Base-by-base conservation (phyloP, 2,888 invertebrate species). In the Cryptus viduatorius region DNA sequence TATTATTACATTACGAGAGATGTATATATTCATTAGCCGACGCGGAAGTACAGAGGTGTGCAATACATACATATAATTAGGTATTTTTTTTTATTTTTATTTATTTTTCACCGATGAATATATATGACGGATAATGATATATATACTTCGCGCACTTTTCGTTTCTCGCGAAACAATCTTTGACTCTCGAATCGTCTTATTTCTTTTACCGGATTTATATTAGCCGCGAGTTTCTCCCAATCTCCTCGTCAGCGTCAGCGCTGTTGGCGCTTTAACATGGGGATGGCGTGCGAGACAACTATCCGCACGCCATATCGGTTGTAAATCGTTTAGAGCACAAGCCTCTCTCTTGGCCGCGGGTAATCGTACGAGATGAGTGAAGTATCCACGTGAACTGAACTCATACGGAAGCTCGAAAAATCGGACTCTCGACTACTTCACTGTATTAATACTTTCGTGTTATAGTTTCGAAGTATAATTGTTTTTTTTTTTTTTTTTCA, bases 301-400 rank as follows among this genome's bases (percentile, higher is more conserved):
- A 87, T 86, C 71, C 86, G 56, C 73, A 81, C 75, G 83, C 80
- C 44, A 83, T 86, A 85, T 84, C 67, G 85, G 73, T 82, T 83
- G 86, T 86, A 86, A 86, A 86, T 85, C 86, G 86, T 86, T 86
- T 85, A 85, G 82, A 73, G 75, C 77, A 72, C 78, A 73, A 77
- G 75, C 64, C 64, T 78, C 67, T 79, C 75, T 67, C 69, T 76
- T 8, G 37, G 84, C 77, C 77, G 79, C 77, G 77, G 59, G 64
- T 48, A 53, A 42, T 19, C 24, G 29, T 50, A 65, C 31, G 64
- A 48, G 64, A 76, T 76, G 75, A 50, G 48, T n/a, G 46, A 16
- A 64, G 16, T 46, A 50, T 19, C 19, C 14, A 50, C 65, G 75
- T 31, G 31, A 65, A 14, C 5, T 29, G 16, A 71, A 50, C 29